Evolutionary conservation across 2,888 invertebrate genomes (phyloP).

Genomic region (Neuroscelio doddi): DNA sequence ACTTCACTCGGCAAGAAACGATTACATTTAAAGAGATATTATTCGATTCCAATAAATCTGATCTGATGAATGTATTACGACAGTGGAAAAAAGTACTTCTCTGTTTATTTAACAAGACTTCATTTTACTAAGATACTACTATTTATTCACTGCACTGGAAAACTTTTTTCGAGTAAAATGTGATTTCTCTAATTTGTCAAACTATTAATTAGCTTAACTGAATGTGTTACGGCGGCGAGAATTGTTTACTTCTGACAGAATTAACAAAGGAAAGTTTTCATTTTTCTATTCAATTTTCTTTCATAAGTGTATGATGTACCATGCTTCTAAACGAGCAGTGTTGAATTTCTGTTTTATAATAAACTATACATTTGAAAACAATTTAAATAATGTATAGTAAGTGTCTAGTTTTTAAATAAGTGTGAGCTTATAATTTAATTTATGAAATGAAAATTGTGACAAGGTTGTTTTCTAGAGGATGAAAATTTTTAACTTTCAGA

Average conservation of each 20-base stretch:
- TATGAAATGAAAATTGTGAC: too few relatives aligned
- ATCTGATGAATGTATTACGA: conserved; percentile 11
- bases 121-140: neutral
- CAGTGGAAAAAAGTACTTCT: neutral
- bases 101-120: neutral
- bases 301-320: too few relatives aligned
- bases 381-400: too few relatives aligned
- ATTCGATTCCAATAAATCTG: conserved; percentile 31
- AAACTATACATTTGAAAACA: too few relatives aligned
- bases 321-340: too few relatives aligned
- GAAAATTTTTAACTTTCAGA: too few relatives aligned
- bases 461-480: too few relatives aligned
- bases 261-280: neutral
- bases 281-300: too few relatives aligned
- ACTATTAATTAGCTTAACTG: conserved; percentile 27
- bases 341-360: too few relatives aligned
- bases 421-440: too few relatives aligned
- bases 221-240: conserved; percentile 21
- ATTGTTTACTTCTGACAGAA: conserved; percentile 18
- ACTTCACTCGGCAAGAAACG: conserved; percentile 31
- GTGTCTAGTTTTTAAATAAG: too few relatives aligned
- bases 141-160: neutral
- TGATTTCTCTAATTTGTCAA: conserved; percentile 11
- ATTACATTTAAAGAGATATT: conserved; percentile 29
- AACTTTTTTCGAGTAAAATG: neutral